Base-by-base conservation (phyloP, 2,797 vertebrate species). In the Apodemus agrarius region DNA sequence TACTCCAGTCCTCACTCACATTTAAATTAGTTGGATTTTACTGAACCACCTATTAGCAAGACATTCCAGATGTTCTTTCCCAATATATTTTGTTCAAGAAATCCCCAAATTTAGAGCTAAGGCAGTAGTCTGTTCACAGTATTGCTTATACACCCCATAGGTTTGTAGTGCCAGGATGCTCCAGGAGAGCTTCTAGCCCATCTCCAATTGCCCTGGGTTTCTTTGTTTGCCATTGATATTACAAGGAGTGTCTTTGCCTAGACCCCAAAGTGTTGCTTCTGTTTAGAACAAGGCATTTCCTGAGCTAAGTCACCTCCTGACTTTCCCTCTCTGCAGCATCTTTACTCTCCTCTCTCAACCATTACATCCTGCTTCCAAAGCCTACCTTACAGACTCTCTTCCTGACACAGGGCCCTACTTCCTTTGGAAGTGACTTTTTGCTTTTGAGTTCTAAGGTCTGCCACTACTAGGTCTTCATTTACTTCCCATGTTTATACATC, bases 1-100 rank as follows among this genome's bases (percentile, higher is more conserved):
- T 69, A 76, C n/a, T 91, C 4, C 16, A 54, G 34, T 90, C 79
- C 79, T 89, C 69, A 69, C 69, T 84, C 11, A 43, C 67, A 81
- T 92, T 83, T 95, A 89, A 91, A 81, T 65, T 24, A 84, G 43
- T 65, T 78, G 26, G 2, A 65, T 86, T 95, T 95, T 89, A 52
- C 67, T 86, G 61, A 29, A 72, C 49, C 6, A 34, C 2, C 21
- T 93, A 61, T 82, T 79, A 89, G 67, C 6, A 87, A 90, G 43
- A 89, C 34, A 83, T 7, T 19, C 76, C 34, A 22, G 29, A 37
- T 76, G 37, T 24, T 46, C 21, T 59, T 93, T 86, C 87, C 80
- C 37, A 72, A 1, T 3, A 37, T 54, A 90, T 49, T 85, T 88
- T 86, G 24, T 89, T 86, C 17, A 54, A 65, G 54, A 80, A 19